Conservation (phyloP, 2,113 vertebrate species). For the Sorex araneus region DNA sequence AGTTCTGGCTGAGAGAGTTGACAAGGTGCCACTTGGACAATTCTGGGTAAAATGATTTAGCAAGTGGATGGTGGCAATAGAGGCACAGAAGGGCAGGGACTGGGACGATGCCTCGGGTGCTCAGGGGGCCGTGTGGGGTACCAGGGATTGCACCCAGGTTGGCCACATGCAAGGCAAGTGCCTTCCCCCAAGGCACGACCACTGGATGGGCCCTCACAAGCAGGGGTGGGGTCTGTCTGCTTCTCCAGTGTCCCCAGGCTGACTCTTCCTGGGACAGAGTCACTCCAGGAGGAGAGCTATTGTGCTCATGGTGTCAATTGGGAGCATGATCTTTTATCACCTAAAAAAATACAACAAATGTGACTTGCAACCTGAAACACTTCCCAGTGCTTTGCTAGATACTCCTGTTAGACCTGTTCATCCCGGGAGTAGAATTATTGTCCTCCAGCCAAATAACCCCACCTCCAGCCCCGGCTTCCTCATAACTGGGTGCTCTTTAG, state of each 20-base stretch:
- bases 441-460: neutral
- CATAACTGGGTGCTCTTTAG: conserved; percentile 48
- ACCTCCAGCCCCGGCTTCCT: neutral
- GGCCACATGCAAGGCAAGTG: no score
- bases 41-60: neutral
- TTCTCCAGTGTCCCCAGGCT: neutral
- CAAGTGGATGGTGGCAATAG: neutral
- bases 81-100: neutral
- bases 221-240: neutral
- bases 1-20: neutral
- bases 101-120: conserved; percentile 30
- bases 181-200: no score
- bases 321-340: neutral
- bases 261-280: neutral
- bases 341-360: neutral
- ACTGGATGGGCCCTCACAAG: neutral
- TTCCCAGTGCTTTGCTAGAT: conserved; percentile 1
- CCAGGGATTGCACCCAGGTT: no score
- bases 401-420: neutral
- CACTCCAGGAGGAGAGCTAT: neutral
- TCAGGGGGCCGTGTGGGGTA: no score
- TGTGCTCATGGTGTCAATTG: neutral
- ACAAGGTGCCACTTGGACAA: neutral
- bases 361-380: neutral
- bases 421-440: neutral